These are phyloP conservation scores for Nanger granti DNA, from an alignment of 2,113 vertebrate genomes.

Conservation along the genomic window DNA sequence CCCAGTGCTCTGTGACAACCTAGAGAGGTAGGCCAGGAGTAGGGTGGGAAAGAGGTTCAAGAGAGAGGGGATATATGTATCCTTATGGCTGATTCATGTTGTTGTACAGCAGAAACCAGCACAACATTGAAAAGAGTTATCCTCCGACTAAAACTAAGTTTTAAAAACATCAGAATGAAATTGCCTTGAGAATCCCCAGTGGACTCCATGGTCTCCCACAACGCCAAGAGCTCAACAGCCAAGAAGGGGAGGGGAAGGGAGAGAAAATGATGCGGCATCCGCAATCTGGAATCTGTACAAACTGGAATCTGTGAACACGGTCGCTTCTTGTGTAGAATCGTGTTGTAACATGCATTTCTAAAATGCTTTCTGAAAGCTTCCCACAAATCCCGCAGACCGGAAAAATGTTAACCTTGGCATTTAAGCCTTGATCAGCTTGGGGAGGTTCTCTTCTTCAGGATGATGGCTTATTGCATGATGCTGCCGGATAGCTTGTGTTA, in stretches of 20 bases:
- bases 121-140: not conserved
- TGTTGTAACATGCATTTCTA: not conserved
- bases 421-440: not conserved
- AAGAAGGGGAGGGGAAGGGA: not conserved
- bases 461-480: not conserved
- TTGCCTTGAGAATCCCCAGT: not conserved
- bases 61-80: not conserved
- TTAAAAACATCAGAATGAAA: not conserved
- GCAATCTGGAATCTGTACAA: not conserved
- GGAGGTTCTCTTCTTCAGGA: not conserved
- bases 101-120: not conserved
- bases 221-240: not conserved
- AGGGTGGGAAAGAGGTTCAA: not conserved
- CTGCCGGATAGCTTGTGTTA: not conserved
- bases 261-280: not conserved
- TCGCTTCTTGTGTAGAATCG: not conserved
- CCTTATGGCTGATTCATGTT: not conserved
- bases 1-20: not conserved
- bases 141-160: not conserved
- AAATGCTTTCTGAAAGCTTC: not conserved
- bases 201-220: rapidly evolving
- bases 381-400: not conserved
- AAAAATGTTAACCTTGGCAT: not conserved
- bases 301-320: not conserved
- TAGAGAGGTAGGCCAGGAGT: not conserved